These are phyloP conservation scores for Nothoprocta perdicaria DNA, from an alignment of 2,113 vertebrate species.

Conservation along the genomic window DNA sequence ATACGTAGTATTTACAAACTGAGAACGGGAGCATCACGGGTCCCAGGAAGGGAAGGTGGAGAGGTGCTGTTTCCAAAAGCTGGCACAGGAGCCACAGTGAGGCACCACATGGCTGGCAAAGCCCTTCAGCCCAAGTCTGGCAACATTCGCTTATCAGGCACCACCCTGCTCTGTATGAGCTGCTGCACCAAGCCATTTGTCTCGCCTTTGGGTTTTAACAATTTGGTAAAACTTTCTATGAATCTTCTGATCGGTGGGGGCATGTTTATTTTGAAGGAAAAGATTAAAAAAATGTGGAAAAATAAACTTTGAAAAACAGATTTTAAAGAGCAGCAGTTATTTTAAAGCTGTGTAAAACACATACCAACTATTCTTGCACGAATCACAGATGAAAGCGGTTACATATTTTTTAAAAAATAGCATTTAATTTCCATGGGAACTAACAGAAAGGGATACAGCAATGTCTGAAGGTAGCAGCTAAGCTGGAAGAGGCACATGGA, in stretches of 20 bases:
- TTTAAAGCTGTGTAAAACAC: neutral
- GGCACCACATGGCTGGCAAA: conserved; percentile 43
- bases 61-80: neutral
- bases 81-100: neutral
- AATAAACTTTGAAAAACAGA: neutral
- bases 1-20: neutral
- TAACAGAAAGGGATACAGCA: neutral
- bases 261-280: neutral
- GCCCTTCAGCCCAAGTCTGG: neutral
- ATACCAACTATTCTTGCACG: neutral
- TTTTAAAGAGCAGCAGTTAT: neutral
- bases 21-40: neutral
- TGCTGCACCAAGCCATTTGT: neutral
- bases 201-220: fast-evolving
- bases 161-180: neutral
- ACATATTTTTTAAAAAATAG: neutral
- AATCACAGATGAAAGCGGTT: neutral
- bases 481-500: neutral
- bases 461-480: neutral
- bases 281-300: neutral
- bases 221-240: neutral
- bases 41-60: neutral
- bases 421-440: neutral
- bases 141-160: neutral
- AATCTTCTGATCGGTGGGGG: neutral